These are phyloP conservation scores for Saccostrea glomerata DNA, from an alignment of 1,140 invertebrate species.

Conservation along the genomic window DNA sequence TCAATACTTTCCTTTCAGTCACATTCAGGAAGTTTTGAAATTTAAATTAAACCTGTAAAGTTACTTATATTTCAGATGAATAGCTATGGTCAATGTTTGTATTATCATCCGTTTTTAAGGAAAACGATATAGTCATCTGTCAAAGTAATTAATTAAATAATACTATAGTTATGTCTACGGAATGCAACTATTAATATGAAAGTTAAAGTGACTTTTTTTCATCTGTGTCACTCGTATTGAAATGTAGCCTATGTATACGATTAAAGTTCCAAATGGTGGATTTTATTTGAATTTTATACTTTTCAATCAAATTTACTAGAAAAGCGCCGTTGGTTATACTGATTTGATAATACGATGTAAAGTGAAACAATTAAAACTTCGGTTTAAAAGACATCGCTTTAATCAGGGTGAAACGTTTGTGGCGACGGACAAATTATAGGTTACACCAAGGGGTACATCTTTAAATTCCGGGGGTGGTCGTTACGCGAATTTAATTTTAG, in stretches of 20 bases:
- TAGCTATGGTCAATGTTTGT: too few species aligned
- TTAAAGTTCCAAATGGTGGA: not conserved
- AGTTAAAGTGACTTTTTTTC: too few species aligned
- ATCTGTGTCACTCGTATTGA: too few species aligned
- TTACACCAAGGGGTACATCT: not conserved
- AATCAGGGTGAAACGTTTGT: constrained; percentile 1
- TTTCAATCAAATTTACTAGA: not conserved
- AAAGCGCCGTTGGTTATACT: not conserved
- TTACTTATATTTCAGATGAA: too few species aligned
- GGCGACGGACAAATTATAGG: constrained; percentile 16
- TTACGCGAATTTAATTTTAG: constrained; percentile 14
- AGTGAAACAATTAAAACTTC: not conserved
- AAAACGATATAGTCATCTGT: too few species aligned
- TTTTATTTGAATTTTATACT: not conserved
- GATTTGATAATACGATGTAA: not conserved
- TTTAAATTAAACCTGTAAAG: too few species aligned
- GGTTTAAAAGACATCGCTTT: not conserved
- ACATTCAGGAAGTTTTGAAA: too few species aligned
- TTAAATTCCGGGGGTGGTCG: not conserved
- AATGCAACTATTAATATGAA: too few species aligned
- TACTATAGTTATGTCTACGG: too few species aligned
- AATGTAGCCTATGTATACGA: not conserved
- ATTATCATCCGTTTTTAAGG: too few species aligned
- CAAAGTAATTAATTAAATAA: too few species aligned
- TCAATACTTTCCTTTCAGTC: too few species aligned